Base-by-base conservation (phyloP, 64 coral and sea anemone species). In the Astreopora myriophthalma region DNA sequence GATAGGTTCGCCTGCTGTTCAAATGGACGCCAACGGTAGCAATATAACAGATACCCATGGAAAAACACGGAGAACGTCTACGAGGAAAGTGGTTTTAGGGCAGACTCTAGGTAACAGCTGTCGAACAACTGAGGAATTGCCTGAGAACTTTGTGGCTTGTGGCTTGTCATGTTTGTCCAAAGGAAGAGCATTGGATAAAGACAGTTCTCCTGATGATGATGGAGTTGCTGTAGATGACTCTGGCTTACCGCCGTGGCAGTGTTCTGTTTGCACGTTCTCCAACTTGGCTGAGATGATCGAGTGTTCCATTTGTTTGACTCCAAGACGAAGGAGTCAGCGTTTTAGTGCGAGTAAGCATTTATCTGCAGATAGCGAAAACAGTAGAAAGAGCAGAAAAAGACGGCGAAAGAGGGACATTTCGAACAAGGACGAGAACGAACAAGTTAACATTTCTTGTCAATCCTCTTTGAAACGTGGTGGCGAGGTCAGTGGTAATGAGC, bases 231-330 rank as follows among this genome's bases (percentile, higher is more conserved):
- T 13, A 74, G 44, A 16, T 26, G 34, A 25, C 10, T 72, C 6
- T 37, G 33, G 20, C 19, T 83, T 83, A 19, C 83, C 80, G 17
- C 72, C 88, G 8, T 97, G 95, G 95, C 69, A 81, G 29, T 97
- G 95, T 32, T 63, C 49, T 0, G 80, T 87, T 74, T 97, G 95
- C 44, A 97, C 95, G 19, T 90, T 97, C 8, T 70, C 82, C 29
- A 97, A 97, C 69, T 75, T 94, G 29, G 81, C 79, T 34, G 71
- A 87, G 24, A 97, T 97, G 95, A 94, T 97, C 30, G 95, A 97
- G 37, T 97, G 95, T 31, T 94, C 95, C 5, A 63, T 97, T 5
- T 97, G 95, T 80, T 86, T 97, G 33, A 92, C 80, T 44, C 90
- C 79, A 34, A 74, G 71, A 34, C 34, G 90, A 33, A 81, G 90